Percentiles rank a stretch among this genome's conserved stretches.
Evolutionary conservation across 2,113 vertebrate species (phyloP).

Genomic region (Ophiodon elongatus): DNA sequence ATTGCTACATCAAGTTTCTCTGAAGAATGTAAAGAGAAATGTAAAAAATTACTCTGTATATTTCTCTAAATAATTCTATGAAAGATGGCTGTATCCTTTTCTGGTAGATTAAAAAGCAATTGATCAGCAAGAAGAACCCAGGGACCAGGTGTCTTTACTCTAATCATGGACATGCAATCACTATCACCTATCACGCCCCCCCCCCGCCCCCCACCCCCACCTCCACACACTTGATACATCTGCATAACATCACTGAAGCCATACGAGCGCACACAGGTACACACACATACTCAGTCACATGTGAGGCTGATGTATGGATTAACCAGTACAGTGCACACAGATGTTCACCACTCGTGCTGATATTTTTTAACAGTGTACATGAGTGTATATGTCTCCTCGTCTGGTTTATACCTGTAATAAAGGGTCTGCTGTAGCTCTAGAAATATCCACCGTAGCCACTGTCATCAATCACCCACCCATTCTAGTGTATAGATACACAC

Average conservation of each 20-base stretch:
- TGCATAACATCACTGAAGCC: constrained; percentile 58
- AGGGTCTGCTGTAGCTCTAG: constrained; percentile 58
- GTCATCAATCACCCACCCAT: constrained; percentile 59
- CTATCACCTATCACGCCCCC: constrained; percentile 29
- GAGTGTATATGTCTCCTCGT: constrained; percentile 17
- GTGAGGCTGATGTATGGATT: constrained; percentile 53
- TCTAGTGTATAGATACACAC: constrained; percentile 33
- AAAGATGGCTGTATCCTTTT: neutral
- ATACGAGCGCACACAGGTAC: constrained; percentile 23
- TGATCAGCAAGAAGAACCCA: neutral
- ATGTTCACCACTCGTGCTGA: constrained; percentile 42
- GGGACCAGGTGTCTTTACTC: constrained; percentile 22
- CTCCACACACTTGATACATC: constrained; percentile 48
- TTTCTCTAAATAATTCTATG: neutral
- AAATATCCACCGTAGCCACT: constrained; percentile 38
- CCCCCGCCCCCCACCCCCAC: neutral
- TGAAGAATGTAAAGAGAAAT: neutral
- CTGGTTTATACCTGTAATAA: constrained; percentile 64
- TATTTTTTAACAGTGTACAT: constrained; percentile 17
- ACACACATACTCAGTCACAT: constrained; percentile 28
- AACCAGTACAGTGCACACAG: constrained; percentile 46
- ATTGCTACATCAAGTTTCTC: neutral
- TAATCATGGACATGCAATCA: constrained; percentile 24
- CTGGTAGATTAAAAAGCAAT: neutral
- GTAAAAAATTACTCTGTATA: neutral